Evolutionary conservation across 2,797 vertebrate species (phyloP), one percentile per base, ranked within the genome.

Genomic region (Vultur gryphus): DNA sequence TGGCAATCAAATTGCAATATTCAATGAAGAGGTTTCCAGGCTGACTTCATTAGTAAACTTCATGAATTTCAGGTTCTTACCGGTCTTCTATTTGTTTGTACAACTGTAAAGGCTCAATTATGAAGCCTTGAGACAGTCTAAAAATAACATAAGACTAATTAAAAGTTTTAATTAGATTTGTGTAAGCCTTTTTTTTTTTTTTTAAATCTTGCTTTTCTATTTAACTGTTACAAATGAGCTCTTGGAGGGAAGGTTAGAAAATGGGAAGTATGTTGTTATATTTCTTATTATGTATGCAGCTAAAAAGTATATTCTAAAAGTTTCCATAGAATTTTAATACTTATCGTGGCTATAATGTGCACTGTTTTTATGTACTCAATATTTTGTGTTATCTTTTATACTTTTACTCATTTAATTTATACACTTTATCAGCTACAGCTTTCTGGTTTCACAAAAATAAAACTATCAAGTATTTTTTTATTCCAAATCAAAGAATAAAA

Each of bases 1-100:
- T 96, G 82, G 96, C 95, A 98, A 97, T 97, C 97, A 98, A 97
- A 97, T 95, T 94, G 78, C 93, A 97, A 96, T 97, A 98, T 96
- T 97, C 95, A 97, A 97, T 97, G 97, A 97, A 97, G 94, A 97
- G 90, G 81, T 97, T 97, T 97, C 94, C 93, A 97, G 95, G 83
- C 92, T 96, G 94, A 94, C 93, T 98, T 98, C 97, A 97, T 98
- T 98, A 98, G 96, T 97, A 98, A 97, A 96, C 90, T 95, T 94
- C 96, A 97, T 93, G 96, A 97, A 98, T 97, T 97, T 98, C 94
- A 97, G 96, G 92, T 96, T 97, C 96, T 96, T 97, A 96, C 92
- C 2, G 21, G 97, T 96, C 96, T 97, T 97, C 91, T 97, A 84
- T 98, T 98, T 98, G 95, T 98, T 97, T 98, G 94, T 97, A 97